Evolutionary conservation across 2,888 invertebrate species (phyloP).

Genomic region (Sialis lutaria): DNA sequence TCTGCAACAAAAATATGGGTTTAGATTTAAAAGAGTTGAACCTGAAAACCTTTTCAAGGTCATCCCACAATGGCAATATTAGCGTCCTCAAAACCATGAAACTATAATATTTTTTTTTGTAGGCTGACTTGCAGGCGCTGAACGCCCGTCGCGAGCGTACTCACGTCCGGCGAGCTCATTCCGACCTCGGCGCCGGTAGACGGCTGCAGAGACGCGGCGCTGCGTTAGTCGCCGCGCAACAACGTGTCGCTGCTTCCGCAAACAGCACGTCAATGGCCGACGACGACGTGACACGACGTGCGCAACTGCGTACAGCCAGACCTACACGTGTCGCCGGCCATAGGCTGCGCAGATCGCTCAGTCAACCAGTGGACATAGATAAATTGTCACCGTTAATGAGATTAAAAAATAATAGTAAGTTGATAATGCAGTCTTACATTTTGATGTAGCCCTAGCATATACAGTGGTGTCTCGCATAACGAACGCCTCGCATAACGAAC

Average conservation of each 20-base stretch:
- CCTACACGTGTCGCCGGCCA: constrained; percentile 15
- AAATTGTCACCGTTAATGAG: constrained; percentile 36
- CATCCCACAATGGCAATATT: too few relatives aligned
- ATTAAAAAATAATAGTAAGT: constrained; percentile 30
- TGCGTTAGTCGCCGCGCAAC: constrained; percentile 18
- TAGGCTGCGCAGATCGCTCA: constrained; percentile 36
- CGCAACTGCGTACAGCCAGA: constrained; percentile 28
- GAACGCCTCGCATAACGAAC: too few relatives aligned
- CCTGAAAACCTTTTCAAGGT: too few relatives aligned
- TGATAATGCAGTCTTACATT: neutral
- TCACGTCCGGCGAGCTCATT: constrained; percentile 35
- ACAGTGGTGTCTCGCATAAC: too few relatives aligned
- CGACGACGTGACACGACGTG: constrained; percentile 25
- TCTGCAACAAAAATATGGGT: too few relatives aligned
- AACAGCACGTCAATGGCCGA: constrained; percentile 27
- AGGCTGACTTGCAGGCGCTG: constrained; percentile 22
- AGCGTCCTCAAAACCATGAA: too few relatives aligned
- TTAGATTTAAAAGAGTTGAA: too few relatives aligned
- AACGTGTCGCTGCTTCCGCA: constrained; percentile 30
- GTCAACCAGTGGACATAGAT: constrained; percentile 47
- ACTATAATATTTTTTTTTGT: constrained; percentile 14
- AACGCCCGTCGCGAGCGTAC: constrained; percentile 18
- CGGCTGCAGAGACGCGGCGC: constrained; percentile 33
- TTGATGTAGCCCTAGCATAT: too few relatives aligned
- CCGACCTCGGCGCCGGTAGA: constrained; percentile 36